A percentile compares a stretch with the other conserved stretches of the same genome.
phyloP scores from a whole-genome alignment of 37 sponge, comb jelly and placozoan genomes.

The Hormiphora californensis region DNA sequence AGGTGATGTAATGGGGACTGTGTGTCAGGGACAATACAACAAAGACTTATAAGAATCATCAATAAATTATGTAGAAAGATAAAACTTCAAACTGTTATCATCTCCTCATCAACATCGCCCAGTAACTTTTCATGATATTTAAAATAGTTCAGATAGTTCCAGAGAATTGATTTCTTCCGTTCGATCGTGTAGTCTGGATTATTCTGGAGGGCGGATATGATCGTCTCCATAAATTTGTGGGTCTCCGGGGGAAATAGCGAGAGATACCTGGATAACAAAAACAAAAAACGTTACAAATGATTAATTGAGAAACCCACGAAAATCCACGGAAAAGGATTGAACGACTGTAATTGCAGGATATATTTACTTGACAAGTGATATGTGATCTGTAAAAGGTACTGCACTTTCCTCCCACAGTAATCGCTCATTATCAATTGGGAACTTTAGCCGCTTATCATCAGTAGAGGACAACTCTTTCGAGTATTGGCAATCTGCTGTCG shows the following conservation, averaged over 20 bases:
- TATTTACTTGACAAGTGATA: conserved; percentile 4
- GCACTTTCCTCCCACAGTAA: conserved; percentile 21
- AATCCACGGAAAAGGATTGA: background rate
- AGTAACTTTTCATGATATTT: background rate
- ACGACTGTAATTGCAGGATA: background rate
- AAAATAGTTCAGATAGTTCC: conserved; percentile 54
- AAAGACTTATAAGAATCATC: no score
- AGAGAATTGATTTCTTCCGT: background rate
- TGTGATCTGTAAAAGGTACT: conserved; percentile 32
- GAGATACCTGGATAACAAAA: background rate
- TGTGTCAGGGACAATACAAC: no score
- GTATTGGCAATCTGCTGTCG: background rate
- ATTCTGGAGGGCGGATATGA: background rate
- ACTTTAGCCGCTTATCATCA: conserved; percentile 13
- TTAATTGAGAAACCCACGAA: background rate
- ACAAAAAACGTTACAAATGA: background rate
- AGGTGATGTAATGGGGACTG: no score
- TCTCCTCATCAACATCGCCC: conserved; percentile 16
- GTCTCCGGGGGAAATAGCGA: conserved; percentile 6
- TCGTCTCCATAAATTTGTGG: conserved; percentile 34
- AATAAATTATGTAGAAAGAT: no score
- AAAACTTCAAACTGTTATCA: background rate
- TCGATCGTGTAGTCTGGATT: background rate
- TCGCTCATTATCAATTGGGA: conserved; percentile 36
- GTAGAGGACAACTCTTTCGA: background rate